Conservation (phyloP, 2,888 invertebrate genomes). For the Morpho helenor region DNA sequence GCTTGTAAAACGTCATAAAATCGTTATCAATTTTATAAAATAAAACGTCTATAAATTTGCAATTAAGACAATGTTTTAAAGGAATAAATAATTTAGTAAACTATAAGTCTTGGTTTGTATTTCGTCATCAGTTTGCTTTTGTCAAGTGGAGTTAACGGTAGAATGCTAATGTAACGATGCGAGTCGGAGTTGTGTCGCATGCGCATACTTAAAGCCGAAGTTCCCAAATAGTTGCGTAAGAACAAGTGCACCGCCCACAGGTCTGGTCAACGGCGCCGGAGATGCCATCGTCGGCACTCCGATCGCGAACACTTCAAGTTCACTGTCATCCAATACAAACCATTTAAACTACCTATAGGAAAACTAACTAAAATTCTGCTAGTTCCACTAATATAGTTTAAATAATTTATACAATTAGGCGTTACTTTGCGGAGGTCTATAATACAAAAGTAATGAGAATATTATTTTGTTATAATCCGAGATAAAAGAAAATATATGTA, state of each 20-base stretch:
- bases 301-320: conserved; percentile 56
- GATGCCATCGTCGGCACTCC: conserved; percentile 32
- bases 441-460: no score
- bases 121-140: conserved; percentile 51
- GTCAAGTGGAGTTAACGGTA: conserved; percentile 66
- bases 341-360: not conserved
- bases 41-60: not conserved
- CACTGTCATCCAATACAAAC: conserved; percentile 53
- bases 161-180: conserved; percentile 66
- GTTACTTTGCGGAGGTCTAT: no score
- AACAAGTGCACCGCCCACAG: conserved; percentile 60
- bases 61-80: not conserved
- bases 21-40: no score
- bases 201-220: conserved; percentile 41
- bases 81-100: conserved; percentile 18
- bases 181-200: conserved; percentile 52
- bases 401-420: no score
- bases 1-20: no score
- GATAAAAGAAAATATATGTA: no score
- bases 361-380: not conserved
- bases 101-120: conserved; percentile 40
- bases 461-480: no score
- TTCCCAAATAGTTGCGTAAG: conserved; percentile 67
- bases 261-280: conserved; percentile 31
- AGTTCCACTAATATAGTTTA: no score